These are phyloP conservation scores for Caenorhabditis sp. DNA, from an alignment of 2,888 invertebrate genomes.

Conservation along the genomic window DNA sequence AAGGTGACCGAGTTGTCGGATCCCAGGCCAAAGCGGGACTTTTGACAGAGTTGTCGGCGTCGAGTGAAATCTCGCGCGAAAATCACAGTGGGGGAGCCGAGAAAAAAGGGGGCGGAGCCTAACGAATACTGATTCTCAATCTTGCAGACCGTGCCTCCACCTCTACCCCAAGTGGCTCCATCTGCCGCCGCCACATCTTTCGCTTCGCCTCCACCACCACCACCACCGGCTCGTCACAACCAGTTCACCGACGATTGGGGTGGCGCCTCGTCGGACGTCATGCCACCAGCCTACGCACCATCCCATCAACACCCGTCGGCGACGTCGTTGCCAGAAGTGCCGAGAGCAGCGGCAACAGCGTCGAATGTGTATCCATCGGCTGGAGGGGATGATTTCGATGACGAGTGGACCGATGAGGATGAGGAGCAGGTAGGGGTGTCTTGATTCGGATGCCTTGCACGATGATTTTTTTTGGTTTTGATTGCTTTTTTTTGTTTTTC, in stretches of 20 bases:
- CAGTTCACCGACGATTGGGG: conserved; percentile 55
- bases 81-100: no score
- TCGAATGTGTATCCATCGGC: not conserved
- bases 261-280: not conserved
- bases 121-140: not conserved
- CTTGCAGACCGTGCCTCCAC: conserved; percentile 20
- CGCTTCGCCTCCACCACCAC: conserved; percentile 2
- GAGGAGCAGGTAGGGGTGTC: conserved; percentile 76
- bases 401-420: conserved; percentile 83
- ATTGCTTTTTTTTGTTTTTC: not conserved
- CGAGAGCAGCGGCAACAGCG: not conserved
- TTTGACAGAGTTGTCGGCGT: no score
- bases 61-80: no score
- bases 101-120: not conserved
- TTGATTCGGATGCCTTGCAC: not conserved
- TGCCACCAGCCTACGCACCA: conserved; percentile 26
- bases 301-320: not conserved
- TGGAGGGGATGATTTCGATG: conserved; percentile 79
- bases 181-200: conserved; percentile 18
- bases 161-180: not conserved
- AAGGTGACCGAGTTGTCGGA: no score
- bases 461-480: not conserved
- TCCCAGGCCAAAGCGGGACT: no score
- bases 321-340: conserved; percentile 17
- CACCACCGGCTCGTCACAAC: not conserved